These are phyloP conservation scores for Macroglossus sobrinus DNA, from an alignment of 2,113 vertebrate species.

Conservation along the genomic window DNA sequence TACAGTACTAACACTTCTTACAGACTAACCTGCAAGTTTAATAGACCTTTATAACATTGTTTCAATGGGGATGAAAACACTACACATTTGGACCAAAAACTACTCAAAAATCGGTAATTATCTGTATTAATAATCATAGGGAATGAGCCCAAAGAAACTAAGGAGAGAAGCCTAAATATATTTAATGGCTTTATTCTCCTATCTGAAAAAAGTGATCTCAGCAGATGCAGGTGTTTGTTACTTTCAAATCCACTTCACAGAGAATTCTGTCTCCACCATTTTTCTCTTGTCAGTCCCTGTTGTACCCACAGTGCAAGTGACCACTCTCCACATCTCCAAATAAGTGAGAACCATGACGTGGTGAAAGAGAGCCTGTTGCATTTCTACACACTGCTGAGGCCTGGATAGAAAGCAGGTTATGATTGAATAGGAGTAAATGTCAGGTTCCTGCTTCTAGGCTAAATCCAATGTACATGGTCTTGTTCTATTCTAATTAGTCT, in stretches of 20 bases:
- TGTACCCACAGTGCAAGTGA: neutral
- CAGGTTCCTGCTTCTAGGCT: neutral
- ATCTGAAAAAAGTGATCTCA: neutral
- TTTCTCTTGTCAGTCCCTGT: neutral
- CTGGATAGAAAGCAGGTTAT: neutral
- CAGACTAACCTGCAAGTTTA: neutral
- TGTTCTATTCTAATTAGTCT: neutral
- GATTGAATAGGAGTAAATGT: neutral
- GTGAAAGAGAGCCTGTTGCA: neutral
- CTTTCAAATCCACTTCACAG: neutral
- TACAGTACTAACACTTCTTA: neutral
- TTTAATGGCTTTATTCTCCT: neutral
- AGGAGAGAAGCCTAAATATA: neutral
- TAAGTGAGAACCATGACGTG: neutral
- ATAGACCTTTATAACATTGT: neutral
- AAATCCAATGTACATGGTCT: neutral
- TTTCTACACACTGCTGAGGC: neutral
- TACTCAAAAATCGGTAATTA: neutral
- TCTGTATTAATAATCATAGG: neutral
- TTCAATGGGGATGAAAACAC: neutral
- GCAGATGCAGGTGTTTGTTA: neutral
- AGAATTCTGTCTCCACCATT: neutral
- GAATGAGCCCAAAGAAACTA: neutral
- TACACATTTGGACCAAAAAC: neutral
- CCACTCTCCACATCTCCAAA: neutral